These are phyloP conservation scores for Nemopilema nomurai DNA, from an alignment of 30 jellyfish, hydroid and myxozoan species.

Conservation along the genomic window DNA sequence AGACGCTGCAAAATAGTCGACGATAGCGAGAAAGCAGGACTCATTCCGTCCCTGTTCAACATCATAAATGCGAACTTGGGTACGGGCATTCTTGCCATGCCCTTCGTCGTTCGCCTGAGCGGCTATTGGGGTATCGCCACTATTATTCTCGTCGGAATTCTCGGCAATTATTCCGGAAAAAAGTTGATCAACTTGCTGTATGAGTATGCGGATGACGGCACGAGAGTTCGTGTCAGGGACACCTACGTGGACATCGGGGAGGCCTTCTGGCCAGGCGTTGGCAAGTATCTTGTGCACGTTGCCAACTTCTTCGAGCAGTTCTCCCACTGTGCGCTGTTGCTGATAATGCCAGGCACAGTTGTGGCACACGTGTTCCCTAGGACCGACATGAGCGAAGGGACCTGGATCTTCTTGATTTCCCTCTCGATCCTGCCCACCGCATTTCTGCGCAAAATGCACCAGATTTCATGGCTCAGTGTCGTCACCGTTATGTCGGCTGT, in stretches of 20 bases:
- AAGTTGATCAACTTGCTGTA: constrained; percentile 72
- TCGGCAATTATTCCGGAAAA: constrained; percentile 86
- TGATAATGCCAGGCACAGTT: constrained; percentile 91
- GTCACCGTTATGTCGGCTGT: constrained; percentile 90
- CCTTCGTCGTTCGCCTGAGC: constrained; percentile 86
- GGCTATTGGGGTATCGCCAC: constrained; percentile 96
- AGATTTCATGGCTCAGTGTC: constrained; percentile 96
- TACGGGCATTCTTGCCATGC: constrained; percentile 90
- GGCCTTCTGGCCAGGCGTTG: constrained; percentile 91
- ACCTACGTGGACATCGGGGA: constrained; percentile 93
- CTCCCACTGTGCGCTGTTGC: constrained; percentile 86
- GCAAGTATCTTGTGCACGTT: constrained; percentile 70
- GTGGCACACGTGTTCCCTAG: constrained; percentile 85
- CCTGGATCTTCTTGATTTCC: constrained; percentile 93
- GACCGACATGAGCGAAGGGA: constrained; percentile 71
- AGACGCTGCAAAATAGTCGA: constrained; percentile 91
- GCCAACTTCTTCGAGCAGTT: constrained; percentile 85
- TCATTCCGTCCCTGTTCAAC: constrained; percentile 80
- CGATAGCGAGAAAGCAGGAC: constrained; percentile 91
- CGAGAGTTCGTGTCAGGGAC: constrained; percentile 72
- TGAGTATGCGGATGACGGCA: constrained; percentile 88
- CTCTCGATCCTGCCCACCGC: constrained; percentile 87
- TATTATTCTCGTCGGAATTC: constrained; percentile 66
- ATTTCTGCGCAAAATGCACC: constrained; percentile 76
- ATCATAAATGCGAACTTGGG: constrained; percentile 87